Evolutionary conservation across 1,140 invertebrate species (phyloP), one percentile per base, ranked within the genome.

Genomic region (Lasaia peninsularis): DNA sequence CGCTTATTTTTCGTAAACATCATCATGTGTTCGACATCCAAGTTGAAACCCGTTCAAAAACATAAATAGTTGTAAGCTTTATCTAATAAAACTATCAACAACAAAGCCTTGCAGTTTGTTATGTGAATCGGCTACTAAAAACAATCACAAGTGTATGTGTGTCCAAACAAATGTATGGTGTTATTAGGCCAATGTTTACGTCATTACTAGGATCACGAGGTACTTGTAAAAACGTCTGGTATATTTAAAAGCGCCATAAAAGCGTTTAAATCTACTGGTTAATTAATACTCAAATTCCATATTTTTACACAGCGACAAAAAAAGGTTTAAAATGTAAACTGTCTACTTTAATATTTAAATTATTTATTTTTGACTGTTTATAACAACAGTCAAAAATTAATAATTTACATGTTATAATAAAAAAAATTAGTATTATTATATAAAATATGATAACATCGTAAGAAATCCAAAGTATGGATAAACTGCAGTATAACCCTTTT

Each of bases 81-180:
- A 58, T 24, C 32, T 11, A 33, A 62, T 70, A 52, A 70, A 58
- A 35, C 71, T 52, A 59, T 73, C 71, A 73, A 58, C 67, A 20
- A 52, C n/a, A 7, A 16, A 58, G 33, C 70, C 61, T 64, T 61
- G 54, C 57, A 55, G 54, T 20, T 31, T 65, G 61, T 65, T 65
- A 63, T 63, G 61, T 61, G 55, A 63, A 58, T 56, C 50, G 28
- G 34, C 56, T 52, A 35, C 24, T 33, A 55, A 49, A 52, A 59
- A 52, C 28, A 64, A 56, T 69, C 62, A 71, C 63, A 60, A 67
- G 56, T 54, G 52, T 20, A n/a, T 40, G 6, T 9, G 9, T 44
- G 40, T 44, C 9, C 40, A 44, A 44, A 44, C 18, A 44, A 44
- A 51, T 44, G 58, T 58, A 65, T 65, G 65, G 68, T 49, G 60